Evolutionary conservation across 2,113 vertebrate genomes (phyloP).

Genomic region (Eurypyga helias): DNA sequence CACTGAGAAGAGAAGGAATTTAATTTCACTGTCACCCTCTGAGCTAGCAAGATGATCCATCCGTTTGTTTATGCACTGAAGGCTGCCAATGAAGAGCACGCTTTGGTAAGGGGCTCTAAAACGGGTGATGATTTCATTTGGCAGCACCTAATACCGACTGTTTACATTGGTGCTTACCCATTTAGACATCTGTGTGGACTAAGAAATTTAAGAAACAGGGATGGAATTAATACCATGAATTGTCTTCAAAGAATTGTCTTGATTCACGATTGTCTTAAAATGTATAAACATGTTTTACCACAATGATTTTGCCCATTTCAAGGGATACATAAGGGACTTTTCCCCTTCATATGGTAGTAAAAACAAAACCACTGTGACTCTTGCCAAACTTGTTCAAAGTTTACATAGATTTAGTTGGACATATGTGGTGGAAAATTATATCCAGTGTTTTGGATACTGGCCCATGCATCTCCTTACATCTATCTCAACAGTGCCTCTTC

Average conservation of each 20-base stretch:
- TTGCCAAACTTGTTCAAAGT: conserved; percentile 19
- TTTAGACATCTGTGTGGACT: conserved; percentile 28
- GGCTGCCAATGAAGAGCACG: background rate
- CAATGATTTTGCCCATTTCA: conserved; percentile 56
- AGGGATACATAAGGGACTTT: conserved; percentile 25
- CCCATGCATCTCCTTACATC: background rate
- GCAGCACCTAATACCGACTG: conserved; percentile 9
- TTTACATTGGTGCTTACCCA: conserved; percentile 42
- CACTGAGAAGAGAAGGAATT: conserved; percentile 2
- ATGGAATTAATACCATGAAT: conserved; percentile 47
- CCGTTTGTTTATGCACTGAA: background rate
- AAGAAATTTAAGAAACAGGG: conserved; percentile 18
- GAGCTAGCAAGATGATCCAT: conserved; percentile 6
- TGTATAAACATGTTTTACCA: conserved; percentile 45
- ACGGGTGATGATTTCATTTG: conserved; percentile 49
- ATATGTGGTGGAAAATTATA: conserved; percentile 44
- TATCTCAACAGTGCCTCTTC: background rate
- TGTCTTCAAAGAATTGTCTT: conserved; percentile 63
- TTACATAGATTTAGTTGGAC: background rate
- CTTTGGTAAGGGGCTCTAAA: background rate
- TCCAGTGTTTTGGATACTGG: background rate
- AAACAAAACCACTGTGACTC: background rate
- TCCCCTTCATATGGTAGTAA: background rate
- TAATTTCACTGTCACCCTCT: conserved; percentile 11
- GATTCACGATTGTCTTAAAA: conserved; percentile 58